Conservation (phyloP, 2,797 vertebrate genomes). For the Betta splendens region DNA sequence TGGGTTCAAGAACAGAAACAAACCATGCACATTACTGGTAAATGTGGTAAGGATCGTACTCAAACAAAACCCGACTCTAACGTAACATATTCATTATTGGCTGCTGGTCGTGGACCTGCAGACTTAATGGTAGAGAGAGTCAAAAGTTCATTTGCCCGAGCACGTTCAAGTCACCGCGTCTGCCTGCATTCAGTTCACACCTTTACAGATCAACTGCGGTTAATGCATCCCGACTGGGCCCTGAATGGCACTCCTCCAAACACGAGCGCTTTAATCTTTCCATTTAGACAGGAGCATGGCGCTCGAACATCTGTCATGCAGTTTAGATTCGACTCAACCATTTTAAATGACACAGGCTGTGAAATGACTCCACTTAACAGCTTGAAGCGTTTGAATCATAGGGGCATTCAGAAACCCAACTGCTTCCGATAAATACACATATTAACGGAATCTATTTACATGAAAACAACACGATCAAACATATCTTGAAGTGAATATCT, state of each 20-base stretch:
- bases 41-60: too few species aligned
- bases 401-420: constrained; percentile 34
- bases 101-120: too few species aligned
- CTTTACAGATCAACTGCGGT: constrained; percentile 39
- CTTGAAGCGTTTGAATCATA: constrained; percentile 37
- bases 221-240: constrained; percentile 51
- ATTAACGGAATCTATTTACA: constrained; percentile 32
- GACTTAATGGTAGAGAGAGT: constrained; percentile 4
- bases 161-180: constrained; percentile 29
- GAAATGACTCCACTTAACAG: constrained; percentile 43
- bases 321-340: constrained; percentile 52
- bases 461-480: constrained; percentile 19
- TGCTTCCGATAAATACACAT: constrained; percentile 18
- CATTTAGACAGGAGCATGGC: constrained; percentile 46
- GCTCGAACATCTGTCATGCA: constrained; percentile 67
- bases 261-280: constrained; percentile 62
- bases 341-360: constrained; percentile 48
- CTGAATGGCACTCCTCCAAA: constrained; percentile 60
- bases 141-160: constrained; percentile 20
- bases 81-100: too few species aligned
- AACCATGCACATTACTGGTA: too few species aligned
- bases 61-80: too few species aligned
- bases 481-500: not conserved
- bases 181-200: constrained; percentile 28
- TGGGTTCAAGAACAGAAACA: too few species aligned